Base-by-base conservation (phyloP, 2,888 invertebrate genomes). In the Hypomecis punctinalis region DNA sequence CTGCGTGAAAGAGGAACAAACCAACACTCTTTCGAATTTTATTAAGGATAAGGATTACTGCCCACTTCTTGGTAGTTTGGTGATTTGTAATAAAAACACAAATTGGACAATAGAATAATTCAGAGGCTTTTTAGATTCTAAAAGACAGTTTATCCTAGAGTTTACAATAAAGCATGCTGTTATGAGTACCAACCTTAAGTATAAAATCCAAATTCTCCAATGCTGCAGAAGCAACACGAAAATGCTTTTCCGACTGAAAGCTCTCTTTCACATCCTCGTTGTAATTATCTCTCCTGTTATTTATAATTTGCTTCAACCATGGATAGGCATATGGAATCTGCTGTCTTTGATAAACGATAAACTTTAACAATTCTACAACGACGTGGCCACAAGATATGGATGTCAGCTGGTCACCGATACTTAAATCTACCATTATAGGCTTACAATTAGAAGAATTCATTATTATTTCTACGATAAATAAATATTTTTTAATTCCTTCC, bases 321-420 rank as follows among this genome's bases (percentile, higher is more conserved):
- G 90, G 90, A 68, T 93, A 93, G 0, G 86, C 83, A 69, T 93
- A 93, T 0, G 94, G 94, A 76, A 93, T 93, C 81, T 93, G 94
- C 46, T 93, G 82, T 78, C 94, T 93, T 79, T 94, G 94, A 83
- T 94, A 94, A 0, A 91, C 84, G 48, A 94, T 82, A 72, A 93
- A 93, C 79, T 94, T 94, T 48, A 94, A 83, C 66, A 95, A 76
- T 83, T 94, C 94, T 35, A 92, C 93, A 53, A 95, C 84, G 52
- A 94, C 82, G 68, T 93, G 90, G 5, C 94, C 94, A 81, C 94
- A 94, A 13, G 94, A 93, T 77, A 92, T 89, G 42, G 93, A 88
- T 42, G 94, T 94, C 72, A 94, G 77, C 75, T 93, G 88, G 73
- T 94, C 93, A 48, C 91, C 91, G 64, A 94, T 88, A 54, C 88